Evolutionary conservation across 1,140 invertebrate genomes (phyloP).

Genomic region (Octopus bimaculoides): DNA sequence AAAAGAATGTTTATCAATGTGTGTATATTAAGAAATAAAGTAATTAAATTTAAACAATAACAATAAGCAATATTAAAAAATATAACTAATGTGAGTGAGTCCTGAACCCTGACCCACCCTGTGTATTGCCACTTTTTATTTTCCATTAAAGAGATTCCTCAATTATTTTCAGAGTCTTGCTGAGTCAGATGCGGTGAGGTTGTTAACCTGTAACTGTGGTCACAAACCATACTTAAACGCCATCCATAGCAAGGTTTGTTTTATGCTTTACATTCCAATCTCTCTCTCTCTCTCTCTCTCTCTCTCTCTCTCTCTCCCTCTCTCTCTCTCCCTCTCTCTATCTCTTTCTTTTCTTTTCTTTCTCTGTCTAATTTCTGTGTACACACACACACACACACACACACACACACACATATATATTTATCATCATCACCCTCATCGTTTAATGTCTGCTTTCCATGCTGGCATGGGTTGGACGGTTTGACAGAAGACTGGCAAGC

Average conservation of each 20-base stretch:
- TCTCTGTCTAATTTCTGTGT: not conserved
- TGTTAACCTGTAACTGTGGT: slow-evolving; percentile 47
- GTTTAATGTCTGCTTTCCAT: too few species aligned
- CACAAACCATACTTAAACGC: slow-evolving; percentile 50
- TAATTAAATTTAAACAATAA: too few species aligned
- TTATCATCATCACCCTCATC: not conserved
- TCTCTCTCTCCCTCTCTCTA: not conserved
- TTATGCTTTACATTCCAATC: not conserved
- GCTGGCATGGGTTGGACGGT: too few species aligned
- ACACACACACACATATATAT: not conserved
- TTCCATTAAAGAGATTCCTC: not conserved
- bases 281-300: not conserved
- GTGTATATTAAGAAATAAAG: too few species aligned
- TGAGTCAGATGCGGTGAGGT: slow-evolving; percentile 40
- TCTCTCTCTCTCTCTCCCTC: not conserved
- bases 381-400: not conserved
- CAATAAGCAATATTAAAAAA: too few species aligned
- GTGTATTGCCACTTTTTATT: too few species aligned
- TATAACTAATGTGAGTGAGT: too few species aligned
- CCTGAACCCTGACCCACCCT: too few species aligned
- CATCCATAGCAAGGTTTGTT: slow-evolving; percentile 45
- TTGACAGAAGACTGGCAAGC: too few species aligned
- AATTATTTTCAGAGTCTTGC: slow-evolving; percentile 36
- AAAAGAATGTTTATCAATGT: too few species aligned
- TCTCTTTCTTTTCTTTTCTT: not conserved